Evolutionary conservation across 2,888 invertebrate genomes (phyloP).

Genomic region (Thecophora atra): DNA sequence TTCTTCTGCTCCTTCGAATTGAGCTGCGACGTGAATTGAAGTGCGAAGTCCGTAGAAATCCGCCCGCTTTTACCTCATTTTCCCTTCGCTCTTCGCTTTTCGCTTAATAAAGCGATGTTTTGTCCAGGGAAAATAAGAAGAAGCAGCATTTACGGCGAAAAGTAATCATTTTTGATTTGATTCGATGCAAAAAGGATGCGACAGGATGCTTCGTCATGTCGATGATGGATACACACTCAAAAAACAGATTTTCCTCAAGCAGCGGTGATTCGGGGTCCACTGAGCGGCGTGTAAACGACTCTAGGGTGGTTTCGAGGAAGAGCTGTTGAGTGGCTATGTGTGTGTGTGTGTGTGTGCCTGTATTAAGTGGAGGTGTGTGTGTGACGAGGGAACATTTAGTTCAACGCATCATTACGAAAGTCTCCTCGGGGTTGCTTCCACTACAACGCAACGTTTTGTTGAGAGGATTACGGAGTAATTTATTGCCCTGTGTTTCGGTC

Average conservation of each 20-base stretch:
- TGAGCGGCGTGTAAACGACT: too few relatives aligned
- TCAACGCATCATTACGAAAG: not conserved
- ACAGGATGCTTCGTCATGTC: not conserved
- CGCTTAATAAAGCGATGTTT: too few relatives aligned
- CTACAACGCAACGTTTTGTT: conserved; percentile 47
- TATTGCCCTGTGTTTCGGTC: conserved; percentile 49
- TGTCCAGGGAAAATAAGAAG: not conserved
- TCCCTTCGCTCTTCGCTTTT: not conserved
- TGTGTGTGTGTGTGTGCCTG: not conserved
- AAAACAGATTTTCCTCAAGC: not conserved
- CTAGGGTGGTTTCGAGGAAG: too few relatives aligned
- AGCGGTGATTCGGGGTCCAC: too few relatives aligned
- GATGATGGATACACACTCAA: conserved; percentile 3
- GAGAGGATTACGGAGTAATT: conserved; percentile 61
- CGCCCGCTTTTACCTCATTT: not conserved
- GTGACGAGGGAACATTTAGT: not conserved
- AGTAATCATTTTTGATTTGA: conserved; percentile 60
- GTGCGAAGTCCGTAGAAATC: too few relatives aligned
- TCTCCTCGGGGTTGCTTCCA: conserved; percentile 20
- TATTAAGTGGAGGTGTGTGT: not conserved
- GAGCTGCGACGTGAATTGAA: too few relatives aligned
- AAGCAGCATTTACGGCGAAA: conserved; percentile 41
- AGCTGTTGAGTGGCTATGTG: not conserved
- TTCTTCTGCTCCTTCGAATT: too few relatives aligned
- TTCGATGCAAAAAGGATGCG: conserved; percentile 42